phyloP scores from a whole-genome alignment of 2,113 vertebrate species.

The Xyliphius kryptos region DNA sequence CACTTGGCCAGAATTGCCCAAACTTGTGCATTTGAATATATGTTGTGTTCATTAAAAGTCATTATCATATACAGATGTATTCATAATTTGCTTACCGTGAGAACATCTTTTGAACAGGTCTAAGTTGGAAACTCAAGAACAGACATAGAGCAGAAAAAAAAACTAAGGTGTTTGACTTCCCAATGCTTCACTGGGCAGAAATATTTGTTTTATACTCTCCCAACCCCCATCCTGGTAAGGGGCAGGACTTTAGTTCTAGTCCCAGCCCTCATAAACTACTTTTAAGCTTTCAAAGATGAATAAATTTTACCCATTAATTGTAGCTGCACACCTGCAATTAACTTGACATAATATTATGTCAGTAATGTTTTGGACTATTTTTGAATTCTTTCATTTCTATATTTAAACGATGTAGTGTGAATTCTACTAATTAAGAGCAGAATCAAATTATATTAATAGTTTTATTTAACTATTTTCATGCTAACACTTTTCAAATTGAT shows the following conservation, averaged over 20 bases:
- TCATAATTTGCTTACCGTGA: conserved; percentile 47
- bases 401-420: too few relatives aligned
- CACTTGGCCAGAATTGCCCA: too few relatives aligned
- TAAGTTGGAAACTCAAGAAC: conserved; percentile 42
- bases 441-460: too few relatives aligned
- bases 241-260: conserved; percentile 46
- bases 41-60: neutral
- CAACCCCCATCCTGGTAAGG: conserved; percentile 48
- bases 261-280: conserved; percentile 31
- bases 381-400: too few relatives aligned
- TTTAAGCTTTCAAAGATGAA: conserved; percentile 5
- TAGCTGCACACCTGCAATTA: neutral
- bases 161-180: conserved; percentile 46
- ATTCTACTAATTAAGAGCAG: too few relatives aligned
- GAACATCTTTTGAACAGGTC: conserved; percentile 48
- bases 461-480: too few relatives aligned
- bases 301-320: neutral
- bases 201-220: conserved; percentile 53
- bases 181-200: conserved; percentile 48
- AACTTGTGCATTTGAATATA: too few relatives aligned
- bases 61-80: neutral
- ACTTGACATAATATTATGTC: neutral
- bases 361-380: neutral
- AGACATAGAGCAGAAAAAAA: conserved; percentile 44
- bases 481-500: too few relatives aligned